A percentile compares a stretch with the other conserved stretches of the same genome.
phyloP scores from a whole-genome alignment of 2,113 vertebrate genomes.

The Scalopus aquaticus region DNA sequence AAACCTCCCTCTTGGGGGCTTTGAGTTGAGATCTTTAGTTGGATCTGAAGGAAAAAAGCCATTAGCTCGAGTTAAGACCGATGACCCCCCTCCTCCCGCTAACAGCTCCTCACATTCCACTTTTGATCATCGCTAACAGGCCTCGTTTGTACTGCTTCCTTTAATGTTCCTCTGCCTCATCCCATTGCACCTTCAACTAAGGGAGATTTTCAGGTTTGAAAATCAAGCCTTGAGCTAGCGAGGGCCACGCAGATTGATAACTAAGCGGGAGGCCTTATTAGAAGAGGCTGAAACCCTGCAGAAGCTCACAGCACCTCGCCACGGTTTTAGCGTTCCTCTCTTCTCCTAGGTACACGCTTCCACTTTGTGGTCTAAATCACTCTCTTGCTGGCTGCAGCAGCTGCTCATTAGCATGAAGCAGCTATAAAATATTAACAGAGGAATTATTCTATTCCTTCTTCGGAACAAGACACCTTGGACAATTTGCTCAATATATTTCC shows the following conservation, averaged over 20 bases:
- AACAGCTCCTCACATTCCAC: conserved; percentile 53
- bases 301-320: conserved; percentile 39
- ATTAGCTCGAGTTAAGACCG: conserved; percentile 66
- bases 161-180: conserved; percentile 64
- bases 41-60: conserved; percentile 53
- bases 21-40: conserved; percentile 59
- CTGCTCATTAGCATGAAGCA: conserved; percentile 68
- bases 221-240: conserved; percentile 61
- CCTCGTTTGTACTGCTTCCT: conserved; percentile 74
- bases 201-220: conserved; percentile 66
- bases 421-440: conserved; percentile 73
- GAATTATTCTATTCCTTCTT: conserved; percentile 70
- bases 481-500: conserved; percentile 51
- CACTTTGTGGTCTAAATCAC: conserved; percentile 65
- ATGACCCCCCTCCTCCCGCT: conserved; percentile 47
- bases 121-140: conserved; percentile 77
- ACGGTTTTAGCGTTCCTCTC: conserved; percentile 45
- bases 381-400: conserved; percentile 61
- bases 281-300: conserved; percentile 28
- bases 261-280: conserved; percentile 69
- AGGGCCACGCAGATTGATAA: conserved; percentile 63
- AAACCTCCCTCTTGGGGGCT: conserved; percentile 44
- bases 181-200: conserved; percentile 65
- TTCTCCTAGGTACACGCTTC: conserved; percentile 52
- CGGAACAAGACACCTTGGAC: conserved; percentile 61